These are phyloP conservation scores for Platyrinchus mystaceus DNA, from an alignment of 2,797 vertebrate genomes.

Conservation along the genomic window DNA sequence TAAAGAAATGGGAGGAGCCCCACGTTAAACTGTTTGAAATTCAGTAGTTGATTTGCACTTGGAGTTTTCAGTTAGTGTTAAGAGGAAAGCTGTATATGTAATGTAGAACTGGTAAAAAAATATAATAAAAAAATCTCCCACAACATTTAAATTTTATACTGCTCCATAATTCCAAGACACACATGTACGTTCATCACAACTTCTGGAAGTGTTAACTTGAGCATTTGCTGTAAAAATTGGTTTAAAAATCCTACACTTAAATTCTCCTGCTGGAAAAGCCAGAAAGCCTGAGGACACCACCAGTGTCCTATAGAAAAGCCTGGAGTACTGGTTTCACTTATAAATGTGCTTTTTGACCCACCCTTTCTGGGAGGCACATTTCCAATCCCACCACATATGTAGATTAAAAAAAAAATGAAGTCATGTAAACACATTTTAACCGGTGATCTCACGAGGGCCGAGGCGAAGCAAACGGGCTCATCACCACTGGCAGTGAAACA, in stretches of 20 bases:
- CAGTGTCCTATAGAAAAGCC: rapidly evolving
- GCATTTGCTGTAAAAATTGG: neutral
- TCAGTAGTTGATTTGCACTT: rapidly evolving
- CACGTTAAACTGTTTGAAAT: neutral
- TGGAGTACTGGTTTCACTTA: neutral
- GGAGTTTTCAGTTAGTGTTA: neutral
- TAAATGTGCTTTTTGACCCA: neutral
- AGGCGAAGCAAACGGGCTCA: neutral
- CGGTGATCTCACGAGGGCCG: constrained; percentile 9
- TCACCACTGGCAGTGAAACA: neutral
- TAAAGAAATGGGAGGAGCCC: neutral
- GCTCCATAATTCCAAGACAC: neutral
- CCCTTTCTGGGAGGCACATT: neutral
- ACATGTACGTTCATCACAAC: neutral
- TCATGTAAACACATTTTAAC: neutral
- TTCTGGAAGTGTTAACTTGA: neutral
- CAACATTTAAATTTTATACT: neutral
- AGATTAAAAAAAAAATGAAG: neutral
- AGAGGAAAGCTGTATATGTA: neutral
- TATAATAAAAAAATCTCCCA: neutral
- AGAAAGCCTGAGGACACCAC: neutral
- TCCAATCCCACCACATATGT: neutral
- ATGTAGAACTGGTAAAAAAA: neutral
- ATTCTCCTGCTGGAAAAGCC: neutral
- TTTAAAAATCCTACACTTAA: neutral